Evolutionary conservation across 2,888 invertebrate species (phyloP), one percentile per base, ranked within the genome.

Genomic region (Stenchaetothrips biformis): DNA sequence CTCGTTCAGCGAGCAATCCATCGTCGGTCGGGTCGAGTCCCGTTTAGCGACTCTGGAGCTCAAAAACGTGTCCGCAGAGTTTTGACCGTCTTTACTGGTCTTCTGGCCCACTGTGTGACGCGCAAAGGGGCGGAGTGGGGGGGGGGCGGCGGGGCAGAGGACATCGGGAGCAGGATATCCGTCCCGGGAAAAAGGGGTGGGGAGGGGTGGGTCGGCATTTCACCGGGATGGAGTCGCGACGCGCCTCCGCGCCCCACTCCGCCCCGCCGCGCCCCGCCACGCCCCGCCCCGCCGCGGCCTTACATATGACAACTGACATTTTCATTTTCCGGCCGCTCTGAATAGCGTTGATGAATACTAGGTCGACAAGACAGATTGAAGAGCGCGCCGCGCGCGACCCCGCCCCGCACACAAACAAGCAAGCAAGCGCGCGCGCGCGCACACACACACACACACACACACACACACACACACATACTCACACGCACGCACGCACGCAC

Each of bases 331-430:
- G 67, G 67, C 67, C 67, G 18, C 21, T 25, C 67, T 74, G 67
- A 74, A 74, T 74, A 25, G 67, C 67, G 67, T 21, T 74, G 67
- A 74, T 74, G 67, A 74, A 21, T 25, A 74, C 67, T 74, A 74
- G 67, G 67, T 74, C 67, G 67, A 25, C 21, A 74, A 74, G 67
- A 74, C 67, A 74, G 67, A 74, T 74, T 74, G 67, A 25, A 74
- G 67, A 74, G 67, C n/a, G 18, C 37, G 6, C 16, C 53, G 53
- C 53, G 16, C 53, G 53, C 53, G 6, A 16, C 53, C 53, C 13
- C 9, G 4, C 16, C 53, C 9, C 16, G 18, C 53, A 53, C 53
- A 53, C 13, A 11, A 13, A 13, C 53, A 74, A 1, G 25, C 25
- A 21, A n/a, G 2, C 21, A 21, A n/a, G 21, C 0, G 21, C 53